Evolutionary conservation across 2,888 invertebrate genomes (phyloP), one percentile per base, ranked within the genome.

Genomic region (Parascotia fuliginaria): DNA sequence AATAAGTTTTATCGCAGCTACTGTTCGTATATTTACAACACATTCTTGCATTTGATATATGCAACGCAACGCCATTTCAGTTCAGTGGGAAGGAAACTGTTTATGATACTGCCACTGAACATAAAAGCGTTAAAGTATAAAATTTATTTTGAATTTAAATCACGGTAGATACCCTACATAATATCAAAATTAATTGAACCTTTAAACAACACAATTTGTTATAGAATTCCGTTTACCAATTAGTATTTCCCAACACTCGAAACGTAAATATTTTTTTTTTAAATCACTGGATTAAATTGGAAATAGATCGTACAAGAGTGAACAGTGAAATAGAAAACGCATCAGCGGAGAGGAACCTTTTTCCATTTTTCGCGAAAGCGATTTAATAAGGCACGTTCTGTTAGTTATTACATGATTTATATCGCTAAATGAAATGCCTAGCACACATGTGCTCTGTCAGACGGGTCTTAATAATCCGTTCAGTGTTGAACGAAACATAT

Each of bases 371-470:
- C 62, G 63, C 60, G 60, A 65, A 69, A 81, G 67, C 75, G 70
- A 75, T 85, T 86, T 85, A 85, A 84, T 85, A 85, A 83, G 79
- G 71, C 72, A 72, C 65, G 56, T 60, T 70, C 67, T 59, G 70
- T 71, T 79, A 71, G 79, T 76, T 78, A 80, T 77, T 72, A 69
- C 79, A 76, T 83, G 81, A 83, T 84, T 83, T 85, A 83, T 81
- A 76, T 71, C 60, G 68, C 73, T 71, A 79, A 81, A 81, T 77
- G 75, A 77, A 82, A 78, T 71, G 75, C 74, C 71, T 70, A 54
- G 65, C 75, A 75, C 77, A 80, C 71, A 58, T 81, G 78, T 73
- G 39, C 34, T 76, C 74, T 52, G 68, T 67, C 71, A 59, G 70
- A 65, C 69, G 55, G 61, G 60, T 63, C 73, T 85, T 84, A 83